phyloP scores from a whole-genome alignment of 2,797 vertebrate species.

The Dicrostonyx torquatus region DNA sequence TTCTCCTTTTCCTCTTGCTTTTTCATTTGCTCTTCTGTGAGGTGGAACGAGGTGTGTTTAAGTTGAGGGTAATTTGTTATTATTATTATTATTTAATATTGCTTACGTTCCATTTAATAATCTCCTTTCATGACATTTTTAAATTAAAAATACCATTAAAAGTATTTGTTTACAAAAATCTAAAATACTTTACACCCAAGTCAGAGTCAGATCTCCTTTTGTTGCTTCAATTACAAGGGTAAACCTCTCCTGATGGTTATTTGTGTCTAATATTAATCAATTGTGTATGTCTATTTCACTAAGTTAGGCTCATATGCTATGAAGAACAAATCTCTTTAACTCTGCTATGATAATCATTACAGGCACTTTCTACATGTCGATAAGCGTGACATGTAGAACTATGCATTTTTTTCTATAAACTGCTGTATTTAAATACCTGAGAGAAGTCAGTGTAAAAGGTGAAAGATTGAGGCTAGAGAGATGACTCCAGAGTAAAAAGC shows the following conservation, averaged over 20 bases:
- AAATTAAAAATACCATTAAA: background rate
- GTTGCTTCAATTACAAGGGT: background rate
- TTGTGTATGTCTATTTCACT: background rate
- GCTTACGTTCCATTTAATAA: background rate
- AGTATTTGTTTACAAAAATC: background rate
- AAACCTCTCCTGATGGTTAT: background rate
- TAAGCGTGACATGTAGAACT: background rate
- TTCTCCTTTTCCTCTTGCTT: background rate
- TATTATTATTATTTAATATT: background rate
- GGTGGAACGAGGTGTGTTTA: background rate
- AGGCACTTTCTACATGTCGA: background rate
- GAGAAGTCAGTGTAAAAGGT: background rate
- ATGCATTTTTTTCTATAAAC: background rate
- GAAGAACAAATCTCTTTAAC: background rate
- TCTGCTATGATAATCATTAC: background rate
- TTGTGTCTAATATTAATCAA: background rate
- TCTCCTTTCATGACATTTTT: background rate
- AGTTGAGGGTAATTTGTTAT: background rate
- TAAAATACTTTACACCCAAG: background rate
- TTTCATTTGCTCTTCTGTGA: background rate
- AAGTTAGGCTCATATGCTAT: background rate
- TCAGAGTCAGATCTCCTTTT: background rate
- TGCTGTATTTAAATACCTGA: background rate
- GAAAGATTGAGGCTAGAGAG: background rate
- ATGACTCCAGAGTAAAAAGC: background rate